Conservation (phyloP, 2,888 invertebrate species). For the Eristalinus aeneus region DNA sequence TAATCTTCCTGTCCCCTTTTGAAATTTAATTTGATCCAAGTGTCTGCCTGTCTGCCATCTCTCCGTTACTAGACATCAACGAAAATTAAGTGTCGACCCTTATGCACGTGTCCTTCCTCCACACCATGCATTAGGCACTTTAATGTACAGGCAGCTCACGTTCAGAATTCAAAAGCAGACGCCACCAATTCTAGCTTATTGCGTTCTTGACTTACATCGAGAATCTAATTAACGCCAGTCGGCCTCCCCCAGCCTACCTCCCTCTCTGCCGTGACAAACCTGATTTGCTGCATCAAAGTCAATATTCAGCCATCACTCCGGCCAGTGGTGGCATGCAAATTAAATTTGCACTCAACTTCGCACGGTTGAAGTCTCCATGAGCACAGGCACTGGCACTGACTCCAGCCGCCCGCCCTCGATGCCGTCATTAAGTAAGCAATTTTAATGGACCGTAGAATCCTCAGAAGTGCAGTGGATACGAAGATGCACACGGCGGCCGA, state of each 20-base stretch:
- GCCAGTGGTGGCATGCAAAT: conserved; percentile 55
- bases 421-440: conserved; percentile 57
- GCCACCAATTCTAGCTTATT: neutral
- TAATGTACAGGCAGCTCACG: neutral
- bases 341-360: conserved; percentile 52
- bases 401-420: conserved; percentile 9
- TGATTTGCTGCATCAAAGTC: conserved; percentile 37
- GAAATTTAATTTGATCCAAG: too few relatives aligned
- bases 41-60: too few relatives aligned
- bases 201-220: neutral
- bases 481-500: conserved; percentile 31
- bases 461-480: conserved; percentile 52
- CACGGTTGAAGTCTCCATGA: conserved; percentile 17
- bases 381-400: neutral
- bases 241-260: conserved; percentile 25
- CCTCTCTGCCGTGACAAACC: conserved; percentile 51
- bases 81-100: too few relatives aligned
- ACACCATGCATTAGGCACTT: neutral
- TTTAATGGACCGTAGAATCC: conserved; percentile 67
- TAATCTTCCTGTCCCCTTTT: too few relatives aligned
- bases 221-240: conserved; percentile 52
- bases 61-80: too few relatives aligned
- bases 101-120: neutral
- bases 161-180: neutral
- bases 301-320: conserved; percentile 19